A percentile compares a stretch with the other conserved stretches of the same genome.
Conservation (phyloP, 2,113 vertebrate genomes). For the Aptenodytes forsteri region DNA sequence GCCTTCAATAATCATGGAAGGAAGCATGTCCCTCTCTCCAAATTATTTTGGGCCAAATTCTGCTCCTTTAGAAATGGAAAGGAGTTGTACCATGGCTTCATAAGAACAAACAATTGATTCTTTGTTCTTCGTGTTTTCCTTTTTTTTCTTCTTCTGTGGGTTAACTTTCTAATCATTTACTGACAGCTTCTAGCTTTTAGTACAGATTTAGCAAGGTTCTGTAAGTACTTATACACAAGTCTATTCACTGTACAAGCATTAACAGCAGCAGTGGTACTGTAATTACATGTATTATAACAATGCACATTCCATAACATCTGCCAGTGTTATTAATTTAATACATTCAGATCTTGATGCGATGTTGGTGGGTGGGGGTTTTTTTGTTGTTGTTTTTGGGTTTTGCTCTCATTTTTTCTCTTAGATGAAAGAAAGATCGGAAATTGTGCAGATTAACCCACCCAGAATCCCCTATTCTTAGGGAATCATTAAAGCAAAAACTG, state of each 20-base stretch:
- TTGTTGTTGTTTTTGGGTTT: background rate
- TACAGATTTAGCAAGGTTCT: background rate
- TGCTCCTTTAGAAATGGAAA: background rate
- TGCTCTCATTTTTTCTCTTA: background rate
- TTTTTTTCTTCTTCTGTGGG: constrained; percentile 1
- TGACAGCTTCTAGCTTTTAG: background rate
- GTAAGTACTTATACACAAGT: constrained; percentile 6
- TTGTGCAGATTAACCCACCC: constrained; percentile 56
- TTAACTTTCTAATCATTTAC: constrained; percentile 59
- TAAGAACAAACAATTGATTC: background rate
- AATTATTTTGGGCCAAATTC: background rate
- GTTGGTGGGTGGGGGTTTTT: background rate
- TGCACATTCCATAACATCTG: constrained; percentile 7
- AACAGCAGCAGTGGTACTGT: background rate
- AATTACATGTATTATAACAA: constrained; percentile 43
- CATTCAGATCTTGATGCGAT: background rate
- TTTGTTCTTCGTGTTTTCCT: constrained; percentile 17
- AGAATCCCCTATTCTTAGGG: constrained; percentile 46
- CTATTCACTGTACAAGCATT: constrained; percentile 16
- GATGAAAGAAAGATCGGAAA: constrained; percentile 42
- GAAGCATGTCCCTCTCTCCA: background rate
- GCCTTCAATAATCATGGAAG: constrained; percentile 1
- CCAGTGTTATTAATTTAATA: constrained; percentile 15
- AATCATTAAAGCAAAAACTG: constrained; percentile 67
- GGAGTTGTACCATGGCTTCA: background rate